A percentile compares a stretch with the other conserved stretches of the same genome.
phyloP scores from a whole-genome alignment of 1,140 invertebrate species.

The Chironomus striatipennis region DNA sequence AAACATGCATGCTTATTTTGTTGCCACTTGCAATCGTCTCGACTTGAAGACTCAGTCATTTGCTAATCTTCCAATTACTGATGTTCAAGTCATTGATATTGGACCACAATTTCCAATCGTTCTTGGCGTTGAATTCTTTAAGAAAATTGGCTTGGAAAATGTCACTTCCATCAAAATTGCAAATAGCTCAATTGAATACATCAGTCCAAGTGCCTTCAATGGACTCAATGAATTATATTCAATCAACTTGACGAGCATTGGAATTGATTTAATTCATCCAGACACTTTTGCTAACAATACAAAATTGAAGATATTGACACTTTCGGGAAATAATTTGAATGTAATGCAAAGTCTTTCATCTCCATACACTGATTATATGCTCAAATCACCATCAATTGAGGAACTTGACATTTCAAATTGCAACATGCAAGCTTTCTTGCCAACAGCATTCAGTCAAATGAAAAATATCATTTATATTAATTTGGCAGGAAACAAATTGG shows the following conservation, averaged over 20 bases:
- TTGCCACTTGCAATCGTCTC: constrained; percentile 40
- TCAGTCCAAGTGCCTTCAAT: constrained; percentile 52
- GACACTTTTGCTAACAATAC: constrained; percentile 56
- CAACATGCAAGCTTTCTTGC: constrained; percentile 48
- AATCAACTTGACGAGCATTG: constrained; percentile 56
- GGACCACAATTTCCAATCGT: constrained; percentile 44
- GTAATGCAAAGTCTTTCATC: constrained; percentile 32
- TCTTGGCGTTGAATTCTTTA: constrained; percentile 47
- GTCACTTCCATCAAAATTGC: constrained; percentile 49
- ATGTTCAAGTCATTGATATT: constrained; percentile 48
- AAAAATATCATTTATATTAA: constrained; percentile 53
- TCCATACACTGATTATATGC: constrained; percentile 30
- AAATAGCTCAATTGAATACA: constrained; percentile 45
- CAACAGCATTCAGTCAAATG: constrained; percentile 51
- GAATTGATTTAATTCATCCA: constrained; percentile 50
- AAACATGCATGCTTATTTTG: constrained; percentile 37
- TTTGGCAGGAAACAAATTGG: constrained; percentile 52
- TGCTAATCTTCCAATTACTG: constrained; percentile 46
- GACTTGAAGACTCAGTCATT: constrained; percentile 50
- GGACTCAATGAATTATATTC: constrained; percentile 53
- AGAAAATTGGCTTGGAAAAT: constrained; percentile 46
- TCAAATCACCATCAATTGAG: constrained; percentile 49
- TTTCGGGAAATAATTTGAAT: constrained; percentile 55
- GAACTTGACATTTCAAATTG: constrained; percentile 59
- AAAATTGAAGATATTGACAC: constrained; percentile 53